These are phyloP conservation scores for Eugnorisma glareosa DNA, from an alignment of 2,888 invertebrate genomes.

Conservation along the genomic window DNA sequence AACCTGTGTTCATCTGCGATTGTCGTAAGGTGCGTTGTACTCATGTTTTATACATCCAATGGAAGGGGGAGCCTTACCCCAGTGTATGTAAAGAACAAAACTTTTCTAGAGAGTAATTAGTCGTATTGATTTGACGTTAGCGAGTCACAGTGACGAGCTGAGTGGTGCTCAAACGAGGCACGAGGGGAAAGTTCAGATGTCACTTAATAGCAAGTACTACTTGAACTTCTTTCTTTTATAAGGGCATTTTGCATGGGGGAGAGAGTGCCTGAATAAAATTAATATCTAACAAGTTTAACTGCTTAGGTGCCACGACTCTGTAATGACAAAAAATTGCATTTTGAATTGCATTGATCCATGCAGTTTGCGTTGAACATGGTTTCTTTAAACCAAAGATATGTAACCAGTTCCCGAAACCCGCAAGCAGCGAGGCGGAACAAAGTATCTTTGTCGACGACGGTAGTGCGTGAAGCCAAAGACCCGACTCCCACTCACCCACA, in stretches of 20 bases:
- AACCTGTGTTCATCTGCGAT: not conserved
- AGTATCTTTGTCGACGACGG: too few species aligned
- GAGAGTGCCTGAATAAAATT: not conserved
- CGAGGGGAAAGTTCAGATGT: conserved; percentile 48
- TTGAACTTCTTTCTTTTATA: conserved; percentile 43
- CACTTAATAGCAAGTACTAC: conserved; percentile 38
- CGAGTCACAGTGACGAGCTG: conserved; percentile 29
- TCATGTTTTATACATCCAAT: not conserved
- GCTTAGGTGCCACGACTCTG: not conserved
- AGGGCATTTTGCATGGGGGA: conserved; percentile 1
- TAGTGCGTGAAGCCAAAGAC: too few species aligned
- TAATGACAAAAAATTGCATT: not conserved
- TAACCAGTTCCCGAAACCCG: not conserved
- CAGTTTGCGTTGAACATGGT: not conserved
- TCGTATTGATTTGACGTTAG: conserved; percentile 58
- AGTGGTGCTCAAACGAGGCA: conserved; percentile 29
- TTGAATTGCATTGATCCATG: not conserved
- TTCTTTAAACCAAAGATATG: not conserved
- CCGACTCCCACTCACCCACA: too few species aligned
- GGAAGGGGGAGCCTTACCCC: conserved; percentile 19
- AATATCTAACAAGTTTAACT: conserved; percentile 13
- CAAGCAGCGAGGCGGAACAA: too few species aligned
- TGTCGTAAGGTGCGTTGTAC: conserved; percentile 10
- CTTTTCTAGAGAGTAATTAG: conserved; percentile 57
- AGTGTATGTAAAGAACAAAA: conserved; percentile 40